Conservation (phyloP, 2,888 invertebrate genomes). For the Caenorhabditis afra region DNA sequence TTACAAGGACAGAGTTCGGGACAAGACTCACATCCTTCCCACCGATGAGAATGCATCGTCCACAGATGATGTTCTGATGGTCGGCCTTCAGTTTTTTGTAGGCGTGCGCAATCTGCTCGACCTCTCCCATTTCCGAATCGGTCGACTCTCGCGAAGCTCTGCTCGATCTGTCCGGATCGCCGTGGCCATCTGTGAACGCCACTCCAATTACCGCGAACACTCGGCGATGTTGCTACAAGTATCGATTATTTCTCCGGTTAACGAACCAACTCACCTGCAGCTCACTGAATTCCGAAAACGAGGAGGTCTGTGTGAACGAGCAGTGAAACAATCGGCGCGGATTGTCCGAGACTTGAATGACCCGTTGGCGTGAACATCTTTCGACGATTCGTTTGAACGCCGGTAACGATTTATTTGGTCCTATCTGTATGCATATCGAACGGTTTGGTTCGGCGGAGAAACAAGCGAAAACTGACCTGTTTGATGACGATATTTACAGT, state of each 20-base stretch:
- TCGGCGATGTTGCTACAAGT: constrained; percentile 73
- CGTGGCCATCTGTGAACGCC: constrained; percentile 61
- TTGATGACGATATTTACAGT: constrained; percentile 62
- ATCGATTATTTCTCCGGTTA: not conserved
- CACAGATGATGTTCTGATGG: constrained; percentile 68
- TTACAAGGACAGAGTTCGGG: not conserved
- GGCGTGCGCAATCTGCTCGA: constrained; percentile 41
- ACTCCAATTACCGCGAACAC: constrained; percentile 77
- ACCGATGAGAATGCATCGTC: constrained; percentile 74
- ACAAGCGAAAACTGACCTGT: constrained; percentile 40
- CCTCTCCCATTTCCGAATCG: constrained; percentile 39
- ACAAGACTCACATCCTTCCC: constrained; percentile 64
- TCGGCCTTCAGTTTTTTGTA: constrained; percentile 61
- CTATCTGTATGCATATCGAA: constrained; percentile 45
- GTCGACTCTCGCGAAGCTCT: constrained; percentile 42
- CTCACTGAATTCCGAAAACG: constrained; percentile 74
- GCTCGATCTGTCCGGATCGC: constrained; percentile 27
- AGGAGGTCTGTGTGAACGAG: constrained; percentile 69
- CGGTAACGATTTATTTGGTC: constrained; percentile 56
- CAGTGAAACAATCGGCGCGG: constrained; percentile 73
- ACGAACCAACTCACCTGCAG: constrained; percentile 68
- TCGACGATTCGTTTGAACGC: constrained; percentile 69
- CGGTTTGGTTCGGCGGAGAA: not conserved
- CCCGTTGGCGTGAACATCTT: constrained; percentile 65
- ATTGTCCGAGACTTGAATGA: constrained; percentile 74